phyloP scores from a whole-genome alignment of 1,140 invertebrate genomes.

The Diachasmimorpha longicaudata region DNA sequence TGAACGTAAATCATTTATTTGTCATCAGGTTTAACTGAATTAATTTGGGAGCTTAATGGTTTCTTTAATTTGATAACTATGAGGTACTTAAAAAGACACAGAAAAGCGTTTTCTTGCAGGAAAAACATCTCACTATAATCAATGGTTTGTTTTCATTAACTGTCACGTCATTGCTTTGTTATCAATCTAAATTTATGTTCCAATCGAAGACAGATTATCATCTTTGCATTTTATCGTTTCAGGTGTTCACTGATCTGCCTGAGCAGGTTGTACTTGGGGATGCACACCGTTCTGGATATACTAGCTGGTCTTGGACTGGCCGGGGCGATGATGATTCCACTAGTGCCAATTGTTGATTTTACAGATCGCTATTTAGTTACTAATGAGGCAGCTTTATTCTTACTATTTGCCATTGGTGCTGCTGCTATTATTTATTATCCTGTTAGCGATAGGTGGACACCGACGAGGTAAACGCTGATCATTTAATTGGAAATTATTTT shows the following conservation, averaged over 20 bases:
- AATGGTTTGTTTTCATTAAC: no score
- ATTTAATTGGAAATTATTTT: neutral
- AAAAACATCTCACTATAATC: no score
- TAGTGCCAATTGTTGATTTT: slow-evolving; percentile 76
- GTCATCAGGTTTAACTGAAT: no score
- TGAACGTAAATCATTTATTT: no score
- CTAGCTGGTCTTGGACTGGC: slow-evolving; percentile 76
- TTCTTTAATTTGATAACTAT: no score
- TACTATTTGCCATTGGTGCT: slow-evolving; percentile 70
- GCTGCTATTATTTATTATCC: slow-evolving; percentile 75
- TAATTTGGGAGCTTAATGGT: no score
- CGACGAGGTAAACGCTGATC: slow-evolving; percentile 75
- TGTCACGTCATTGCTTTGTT: no score
- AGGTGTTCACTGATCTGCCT: slow-evolving; percentile 81
- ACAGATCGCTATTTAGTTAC: slow-evolving; percentile 78
- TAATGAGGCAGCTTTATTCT: slow-evolving; percentile 69
- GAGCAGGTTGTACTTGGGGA: slow-evolving; percentile 88
- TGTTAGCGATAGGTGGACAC: slow-evolving; percentile 79
- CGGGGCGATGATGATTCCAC: slow-evolving; percentile 69
- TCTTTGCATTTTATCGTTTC: slow-evolving; percentile 25
- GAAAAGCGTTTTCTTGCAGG: no score
- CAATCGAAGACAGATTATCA: no score
- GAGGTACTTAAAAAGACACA: no score
- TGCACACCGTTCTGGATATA: slow-evolving; percentile 89
- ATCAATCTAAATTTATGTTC: neutral